Conservation (phyloP, 2,113 vertebrate genomes). For the Passer montanus region DNA sequence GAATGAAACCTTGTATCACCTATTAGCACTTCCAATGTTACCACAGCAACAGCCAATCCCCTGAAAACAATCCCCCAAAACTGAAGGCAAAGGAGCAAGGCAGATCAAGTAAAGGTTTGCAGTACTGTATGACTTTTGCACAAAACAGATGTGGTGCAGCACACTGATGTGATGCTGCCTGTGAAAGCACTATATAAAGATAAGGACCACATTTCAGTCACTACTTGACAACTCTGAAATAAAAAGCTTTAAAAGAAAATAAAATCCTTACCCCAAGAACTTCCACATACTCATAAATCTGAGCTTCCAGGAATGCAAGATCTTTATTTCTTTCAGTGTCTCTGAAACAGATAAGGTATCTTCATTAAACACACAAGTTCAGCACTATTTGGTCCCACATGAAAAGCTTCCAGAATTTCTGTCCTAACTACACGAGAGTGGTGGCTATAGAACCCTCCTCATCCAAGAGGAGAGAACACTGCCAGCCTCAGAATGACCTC, state of each 20-base stretch:
- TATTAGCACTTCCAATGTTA: neutral
- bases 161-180: neutral
- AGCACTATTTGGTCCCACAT: neutral
- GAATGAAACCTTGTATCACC: neutral
- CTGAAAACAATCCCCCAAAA: neutral
- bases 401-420: neutral
- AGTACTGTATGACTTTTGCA: neutral
- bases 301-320: neutral
- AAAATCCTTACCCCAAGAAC: constrained; percentile 73
- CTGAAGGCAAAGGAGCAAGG: neutral
- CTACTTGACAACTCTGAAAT: neutral
- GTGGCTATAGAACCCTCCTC: neutral
- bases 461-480: neutral
- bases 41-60: neutral
- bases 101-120: neutral
- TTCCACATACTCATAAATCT: neutral
- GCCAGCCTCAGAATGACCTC: neutral
- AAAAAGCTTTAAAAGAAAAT: neutral
- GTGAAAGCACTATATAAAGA: neutral
- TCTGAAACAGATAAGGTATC: constrained; percentile 70
- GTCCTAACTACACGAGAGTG: neutral
- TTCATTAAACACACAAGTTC: neutral
- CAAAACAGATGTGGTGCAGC: neutral
- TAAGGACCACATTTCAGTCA: neutral
- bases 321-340: neutral